Percentiles rank a stretch among this genome's conserved stretches.
Conservation (phyloP, 2,888 invertebrate genomes). For the Anthoptus insignis region DNA sequence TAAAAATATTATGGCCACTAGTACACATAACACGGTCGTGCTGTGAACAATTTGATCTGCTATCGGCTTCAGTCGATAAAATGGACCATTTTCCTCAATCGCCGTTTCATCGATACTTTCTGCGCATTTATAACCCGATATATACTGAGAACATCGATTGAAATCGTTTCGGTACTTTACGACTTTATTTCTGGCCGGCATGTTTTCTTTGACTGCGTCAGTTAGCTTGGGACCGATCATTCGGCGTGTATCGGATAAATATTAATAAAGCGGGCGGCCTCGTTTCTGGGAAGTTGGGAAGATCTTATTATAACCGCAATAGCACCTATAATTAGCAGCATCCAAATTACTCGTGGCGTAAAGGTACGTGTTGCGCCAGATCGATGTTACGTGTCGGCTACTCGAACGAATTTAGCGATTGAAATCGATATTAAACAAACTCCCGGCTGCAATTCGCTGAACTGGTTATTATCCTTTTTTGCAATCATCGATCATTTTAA, state of each 20-base stretch:
- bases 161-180: constrained; percentile 84
- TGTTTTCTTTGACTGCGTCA: constrained; percentile 86
- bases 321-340: constrained; percentile 86
- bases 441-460: constrained; percentile 56
- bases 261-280: constrained; percentile 86
- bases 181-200: constrained; percentile 84
- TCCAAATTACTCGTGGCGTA: constrained; percentile 81
- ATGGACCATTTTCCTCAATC: constrained; percentile 69
- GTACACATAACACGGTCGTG: constrained; percentile 43
- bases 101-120: constrained; percentile 71
- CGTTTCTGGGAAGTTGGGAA: constrained; percentile 85
- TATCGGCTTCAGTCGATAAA: constrained; percentile 57
- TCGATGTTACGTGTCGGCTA: constrained; percentile 74
- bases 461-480: constrained; percentile 55
- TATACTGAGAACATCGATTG: constrained; percentile 80
- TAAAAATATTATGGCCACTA: constrained; percentile 48
- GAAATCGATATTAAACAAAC: constrained; percentile 65
- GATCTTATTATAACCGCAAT: constrained; percentile 87
- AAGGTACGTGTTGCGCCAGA: constrained; percentile 73
- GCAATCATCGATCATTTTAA: constrained; percentile 8
- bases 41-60: constrained; percentile 56
- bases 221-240: constrained; percentile 78
- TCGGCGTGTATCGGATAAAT: constrained; percentile 85
- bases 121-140: constrained; percentile 77
- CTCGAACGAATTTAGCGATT: constrained; percentile 62